Evolutionary conservation across 2,113 vertebrate species (phyloP), one percentile per base, ranked within the genome.

Genomic region (Labrus mixtus): DNA sequence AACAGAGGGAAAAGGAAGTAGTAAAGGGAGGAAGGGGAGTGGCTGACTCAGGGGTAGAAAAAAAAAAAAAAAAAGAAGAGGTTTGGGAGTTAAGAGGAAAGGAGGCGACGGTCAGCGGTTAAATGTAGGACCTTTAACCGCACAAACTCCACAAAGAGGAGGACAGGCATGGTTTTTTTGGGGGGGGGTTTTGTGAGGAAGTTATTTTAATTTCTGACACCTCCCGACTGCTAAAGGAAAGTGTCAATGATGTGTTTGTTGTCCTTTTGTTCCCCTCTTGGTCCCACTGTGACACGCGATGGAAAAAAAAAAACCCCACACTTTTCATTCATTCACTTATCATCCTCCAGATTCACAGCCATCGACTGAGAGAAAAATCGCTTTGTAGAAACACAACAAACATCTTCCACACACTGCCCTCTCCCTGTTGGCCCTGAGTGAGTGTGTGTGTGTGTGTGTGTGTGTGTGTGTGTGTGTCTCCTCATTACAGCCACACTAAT

Each of bases 401-500:
- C 84, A 79, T 85, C 80, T 56, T 82, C 45, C 78, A 55, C 73
- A 58, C 76, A 54, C 74, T 80, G 78, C 65, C 76, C 79, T 85
- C 85, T 92, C 88, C 84, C 89, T 55, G 55, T 76, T 84, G 90
- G 87, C 82, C 72, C 19, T 16, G 64, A 54, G 46, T 73, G 58
- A 72, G 54, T 60, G 59, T 57, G 75, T 65, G 65, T 46, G 41
- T 65, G 62, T 64, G 68, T 82, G 56, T 57, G 56, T 59, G 64
- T 68, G 58, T 62, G 46, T 65, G 62, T 46, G 64, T 11, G 68
- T 55, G 58, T 45, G 76, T 10, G 57, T 71, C 75, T 89, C 64
- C 79, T 91, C 88, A 88, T 90, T 91, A 90, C 86, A 93, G 83
- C 81, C 84, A 86, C 84, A 81, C 92, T 93, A 93, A 93, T 93